Conservation (phyloP, 1,140 invertebrate species). For the Caenorhabditis latens region DNA sequence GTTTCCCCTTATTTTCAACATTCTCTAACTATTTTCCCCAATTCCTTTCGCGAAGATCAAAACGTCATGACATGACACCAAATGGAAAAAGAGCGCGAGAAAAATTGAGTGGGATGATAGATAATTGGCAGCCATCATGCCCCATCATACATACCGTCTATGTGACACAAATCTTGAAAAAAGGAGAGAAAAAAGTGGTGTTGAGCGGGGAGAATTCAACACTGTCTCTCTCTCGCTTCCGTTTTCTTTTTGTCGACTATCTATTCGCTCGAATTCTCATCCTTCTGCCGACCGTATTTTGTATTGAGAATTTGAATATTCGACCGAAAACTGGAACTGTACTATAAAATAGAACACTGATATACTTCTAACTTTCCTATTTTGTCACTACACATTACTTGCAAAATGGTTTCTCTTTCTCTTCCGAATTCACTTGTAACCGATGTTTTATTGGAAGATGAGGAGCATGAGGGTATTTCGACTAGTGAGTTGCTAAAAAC, state of each 20-base stretch:
- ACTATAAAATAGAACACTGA: slow-evolving; percentile 19
- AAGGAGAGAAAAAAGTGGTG: not conserved
- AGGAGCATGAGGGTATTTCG: not conserved
- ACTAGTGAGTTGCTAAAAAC: slow-evolving; percentile 8
- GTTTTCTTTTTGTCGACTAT: not conserved
- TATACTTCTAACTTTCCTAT: not conserved
- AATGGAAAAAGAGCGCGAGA: not conserved
- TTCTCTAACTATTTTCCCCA: not conserved
- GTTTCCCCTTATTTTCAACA: not conserved
- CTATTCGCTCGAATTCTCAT: not conserved
- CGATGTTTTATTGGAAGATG: slow-evolving; percentile 34
- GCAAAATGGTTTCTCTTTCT: slow-evolving; percentile 18
- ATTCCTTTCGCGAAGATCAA: not conserved
- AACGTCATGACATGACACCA: slow-evolving; percentile 26
- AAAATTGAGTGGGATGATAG: not conserved
- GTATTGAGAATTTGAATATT: slow-evolving; percentile 38
- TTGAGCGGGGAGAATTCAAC: not conserved
- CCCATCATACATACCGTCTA: slow-evolving; percentile 18
- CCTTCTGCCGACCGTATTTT: slow-evolving; percentile 20
- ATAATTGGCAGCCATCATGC: slow-evolving; percentile 38
- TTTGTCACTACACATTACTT: too few species aligned
- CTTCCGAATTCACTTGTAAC: slow-evolving; percentile 20
- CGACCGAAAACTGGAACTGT: slow-evolving; percentile 11
- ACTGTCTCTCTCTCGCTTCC: not conserved
- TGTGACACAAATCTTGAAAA: not conserved